These are phyloP conservation scores for Drosophila mayaguana DNA, from an alignment of 2,888 invertebrate genomes.

Conservation along the genomic window DNA sequence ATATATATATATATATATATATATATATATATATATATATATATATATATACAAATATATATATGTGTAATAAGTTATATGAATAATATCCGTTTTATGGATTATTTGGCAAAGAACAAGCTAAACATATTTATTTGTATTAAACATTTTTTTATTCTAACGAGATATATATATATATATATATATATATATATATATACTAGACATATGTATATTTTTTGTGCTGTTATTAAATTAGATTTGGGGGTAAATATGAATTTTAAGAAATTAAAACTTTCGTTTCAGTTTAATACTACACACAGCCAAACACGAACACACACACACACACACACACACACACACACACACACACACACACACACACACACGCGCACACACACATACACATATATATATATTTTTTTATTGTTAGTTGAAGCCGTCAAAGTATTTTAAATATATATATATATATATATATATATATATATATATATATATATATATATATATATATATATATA, in stretches of 20 bases:
- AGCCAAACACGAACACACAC: too few relatives aligned
- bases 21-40: slow-evolving; percentile 21
- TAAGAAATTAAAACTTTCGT: slow-evolving; percentile 16
- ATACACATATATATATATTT: slow-evolving; percentile 23
- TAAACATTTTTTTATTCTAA: slow-evolving; percentile 21
- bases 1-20: too few relatives aligned
- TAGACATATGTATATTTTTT: slow-evolving; percentile 29
- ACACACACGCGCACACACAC: background rate
- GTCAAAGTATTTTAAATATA: slow-evolving; percentile 50
- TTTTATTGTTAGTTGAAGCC: slow-evolving; percentile 51
- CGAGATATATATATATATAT: background rate
- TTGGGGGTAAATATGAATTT: slow-evolving; percentile 27
- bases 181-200: background rate
- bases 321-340: background rate
- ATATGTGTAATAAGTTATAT: slow-evolving; percentile 57
- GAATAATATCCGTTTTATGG: slow-evolving; percentile 76
- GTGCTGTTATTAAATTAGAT: slow-evolving; percentile 60
- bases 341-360: slow-evolving; percentile 10
- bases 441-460: background rate
- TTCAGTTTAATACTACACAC: slow-evolving; percentile 32
- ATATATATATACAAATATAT: slow-evolving; percentile 19
- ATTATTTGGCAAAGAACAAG: slow-evolving; percentile 62
- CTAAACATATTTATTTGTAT: slow-evolving; percentile 52
- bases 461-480: background rate
- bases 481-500: background rate